Base-by-base conservation (phyloP, 2,888 invertebrate species). In the Clivina fossor region DNA sequence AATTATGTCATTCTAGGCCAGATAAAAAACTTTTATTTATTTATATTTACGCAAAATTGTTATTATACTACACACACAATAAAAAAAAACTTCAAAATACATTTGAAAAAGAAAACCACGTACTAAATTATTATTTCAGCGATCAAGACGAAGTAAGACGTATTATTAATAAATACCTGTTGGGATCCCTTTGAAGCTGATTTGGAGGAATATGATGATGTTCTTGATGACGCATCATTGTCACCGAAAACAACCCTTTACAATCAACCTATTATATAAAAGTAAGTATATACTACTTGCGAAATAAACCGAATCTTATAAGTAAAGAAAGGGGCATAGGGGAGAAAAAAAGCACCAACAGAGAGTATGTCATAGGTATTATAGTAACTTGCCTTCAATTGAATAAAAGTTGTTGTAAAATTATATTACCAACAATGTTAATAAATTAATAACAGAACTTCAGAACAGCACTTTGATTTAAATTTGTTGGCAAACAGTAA, bases 401-500 rank as follows among this genome's bases (percentile, higher is more conserved):
- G 30, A n/a, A 11, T 32, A 30, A 51, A 51, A 51, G 26, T 15
- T 32, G 32, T 40, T 58, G 43, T 26, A 18, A 24, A 43, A 28
- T 24, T 54, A 59, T 46, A 44, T 22, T 37, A 57, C 33, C 50
- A 47, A 55, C 47, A 56, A 41, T 18, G 46, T 44, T 44, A 33
- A 47, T 38, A 58, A 55, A 58, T 38, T 49, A 63, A 63, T 60
- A 60, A 61, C 65, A 65, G 63, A 68, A 69, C 64, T 68, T 71
- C 71, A 72, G 75, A 74, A 74, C 78, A 76, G 76, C 76, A 74
- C 73, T 75, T 74, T 74, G 76, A 74, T 69, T 70, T 69, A 70
- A 71, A 69, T 74, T 70, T 74, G 75, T 84, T 85, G 85, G 84
- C 85, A 80, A 85, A 85, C 85, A 85, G 83, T 84, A 85, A 85